Percentiles rank a stretch among this genome's conserved stretches.
Conservation (phyloP, 1,140 invertebrate genomes). For the Antheraea pernyi region DNA sequence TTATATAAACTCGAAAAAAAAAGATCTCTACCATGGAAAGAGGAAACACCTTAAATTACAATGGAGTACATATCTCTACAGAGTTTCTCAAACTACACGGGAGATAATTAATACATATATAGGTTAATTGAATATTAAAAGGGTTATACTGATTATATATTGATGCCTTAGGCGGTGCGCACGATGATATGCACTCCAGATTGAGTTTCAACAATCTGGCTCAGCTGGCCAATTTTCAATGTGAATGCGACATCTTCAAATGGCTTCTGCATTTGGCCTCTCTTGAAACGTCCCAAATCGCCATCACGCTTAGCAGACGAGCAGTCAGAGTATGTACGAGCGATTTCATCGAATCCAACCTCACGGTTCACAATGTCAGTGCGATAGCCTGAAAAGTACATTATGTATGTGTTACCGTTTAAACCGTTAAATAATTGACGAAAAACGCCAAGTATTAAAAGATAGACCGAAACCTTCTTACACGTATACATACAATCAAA, state of each 20-base stretch:
- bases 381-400: constrained; percentile 11
- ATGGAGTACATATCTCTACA: background rate
- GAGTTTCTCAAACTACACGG: background rate
- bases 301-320: constrained; percentile 97
- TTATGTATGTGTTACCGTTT: too few species aligned
- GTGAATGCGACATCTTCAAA: constrained; percentile 98
- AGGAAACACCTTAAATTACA: too few species aligned
- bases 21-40: too few species aligned
- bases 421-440: too few species aligned
- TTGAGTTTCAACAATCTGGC: constrained; percentile 95
- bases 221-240: constrained; percentile 95
- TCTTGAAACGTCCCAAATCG: constrained; percentile 95
- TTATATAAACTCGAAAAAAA: too few species aligned
- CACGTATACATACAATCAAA: too few species aligned
- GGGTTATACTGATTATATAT: background rate
- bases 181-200: constrained; percentile 98
- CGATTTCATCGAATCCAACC: constrained; percentile 91
- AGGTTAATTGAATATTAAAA: background rate
- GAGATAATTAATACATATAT: background rate
- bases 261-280: constrained; percentile 95
- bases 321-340: constrained; percentile 95
- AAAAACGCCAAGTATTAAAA: too few species aligned
- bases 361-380: constrained; percentile 87
- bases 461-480: too few species aligned
- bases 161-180: constrained; percentile 81